Base-by-base conservation (phyloP, 2,797 vertebrate species). In the Argentina silus region DNA sequence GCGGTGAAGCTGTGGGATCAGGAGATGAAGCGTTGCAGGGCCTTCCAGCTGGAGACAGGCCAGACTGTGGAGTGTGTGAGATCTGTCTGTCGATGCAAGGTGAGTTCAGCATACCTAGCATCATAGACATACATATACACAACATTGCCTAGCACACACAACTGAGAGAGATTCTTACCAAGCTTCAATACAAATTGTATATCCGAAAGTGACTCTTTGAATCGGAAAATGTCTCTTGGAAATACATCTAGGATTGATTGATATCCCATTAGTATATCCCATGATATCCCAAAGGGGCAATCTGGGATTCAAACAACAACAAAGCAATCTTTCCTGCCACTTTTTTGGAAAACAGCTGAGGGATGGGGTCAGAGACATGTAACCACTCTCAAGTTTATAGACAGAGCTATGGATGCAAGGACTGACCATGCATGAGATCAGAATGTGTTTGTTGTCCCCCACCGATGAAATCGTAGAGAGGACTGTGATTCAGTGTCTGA, bases 1-100 rank as follows among this genome's bases (percentile, higher is more conserved):
- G 95, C 96, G 10, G 95, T 96, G 3, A 96, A 96, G 72, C 80
- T 96, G 0, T 96, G 96, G 96, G 96, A 96, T 83, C 96, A 96
- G 85, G 95, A 96, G 88, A 96, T 96, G 96, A 96, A 95, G 76
- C 86, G 96, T 17, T 96, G 96, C 80, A 87, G 96, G 71, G 95
- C 96, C 0, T 96, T 96, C 84, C 96, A 96, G 86, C 92, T 96
- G 48, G 96, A 96, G 88, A 96, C 95, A 0, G 96, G 96, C 6
- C 95, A 95, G 71, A 76, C 88, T 36, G 89, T 96, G 0, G 96
- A 96, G 84, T 95, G 94, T 0, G 96, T 96, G 79, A 91, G 96
- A 69, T 96, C 96, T 0, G 96, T 96, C 70, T 96, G 96, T 86
- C 90, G 96, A 0, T 94, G 95, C 67, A 96, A 95, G 80, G 96